A percentile compares a stretch with the other conserved stretches of the same genome.
Evolutionary conservation across 1,140 invertebrate genomes (phyloP).

Genomic region (Oncopeltus fasciatus): DNA sequence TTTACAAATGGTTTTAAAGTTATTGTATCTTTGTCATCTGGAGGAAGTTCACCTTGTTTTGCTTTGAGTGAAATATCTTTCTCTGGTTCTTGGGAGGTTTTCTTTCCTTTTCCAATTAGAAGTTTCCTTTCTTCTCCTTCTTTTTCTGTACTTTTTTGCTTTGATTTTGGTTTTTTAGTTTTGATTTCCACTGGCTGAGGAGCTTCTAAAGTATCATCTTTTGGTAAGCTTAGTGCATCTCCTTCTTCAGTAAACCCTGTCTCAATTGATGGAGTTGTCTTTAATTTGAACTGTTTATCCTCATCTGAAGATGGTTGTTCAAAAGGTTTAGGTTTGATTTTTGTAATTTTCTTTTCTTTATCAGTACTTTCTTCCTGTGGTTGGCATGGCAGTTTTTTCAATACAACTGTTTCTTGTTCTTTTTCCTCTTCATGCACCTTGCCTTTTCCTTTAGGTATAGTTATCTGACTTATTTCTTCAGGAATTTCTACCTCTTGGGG

Average conservation of each 20-base stretch:
- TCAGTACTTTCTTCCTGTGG: conserved; percentile 23
- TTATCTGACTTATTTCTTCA: conserved; percentile 24
- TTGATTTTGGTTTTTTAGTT: conserved; percentile 15
- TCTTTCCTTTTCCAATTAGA: conserved; percentile 21
- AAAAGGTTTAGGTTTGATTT: conserved; percentile 19
- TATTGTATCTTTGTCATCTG: conserved; percentile 7
- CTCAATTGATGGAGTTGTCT: conserved; percentile 9
- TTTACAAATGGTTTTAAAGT: conserved; percentile 20
- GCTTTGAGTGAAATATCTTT: conserved; percentile 20
- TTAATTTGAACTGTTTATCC: conserved; percentile 18
- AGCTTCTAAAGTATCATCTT: conserved; percentile 22
- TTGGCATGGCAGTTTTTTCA: conserved; percentile 26
- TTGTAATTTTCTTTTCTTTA: conserved; percentile 20
- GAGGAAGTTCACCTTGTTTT: conserved; percentile 12
- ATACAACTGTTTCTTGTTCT: conserved; percentile 13
- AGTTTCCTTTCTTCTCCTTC: conserved; percentile 19
- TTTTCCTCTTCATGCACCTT: conserved; percentile 20
- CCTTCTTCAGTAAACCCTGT: conserved; percentile 16
- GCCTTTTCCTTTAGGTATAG: conserved; percentile 22
- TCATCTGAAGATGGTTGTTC: conserved; percentile 4
- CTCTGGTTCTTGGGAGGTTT: conserved; percentile 11
- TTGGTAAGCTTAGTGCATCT: conserved; percentile 21
- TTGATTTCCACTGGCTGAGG: conserved; percentile 24
- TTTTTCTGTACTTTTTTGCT: conserved; percentile 7
- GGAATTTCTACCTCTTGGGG: conserved; percentile 21